Evolutionary conservation across 2,797 vertebrate species (phyloP).

Genomic region (Acanthis flammea): DNA sequence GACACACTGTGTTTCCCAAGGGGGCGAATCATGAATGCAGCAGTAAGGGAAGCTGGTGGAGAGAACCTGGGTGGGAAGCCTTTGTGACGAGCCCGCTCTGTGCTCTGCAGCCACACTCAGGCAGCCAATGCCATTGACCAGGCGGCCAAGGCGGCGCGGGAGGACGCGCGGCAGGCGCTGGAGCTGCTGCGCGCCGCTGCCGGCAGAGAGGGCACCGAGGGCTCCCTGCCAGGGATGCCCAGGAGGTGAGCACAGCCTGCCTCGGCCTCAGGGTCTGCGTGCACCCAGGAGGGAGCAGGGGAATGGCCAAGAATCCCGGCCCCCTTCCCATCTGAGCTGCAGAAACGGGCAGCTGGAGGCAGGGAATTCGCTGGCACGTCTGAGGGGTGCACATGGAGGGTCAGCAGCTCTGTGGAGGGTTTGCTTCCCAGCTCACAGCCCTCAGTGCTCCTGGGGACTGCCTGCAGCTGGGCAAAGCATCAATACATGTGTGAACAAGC

Average conservation of each 20-base stretch:
- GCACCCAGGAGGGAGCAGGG: accelerated
- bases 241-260: slow-evolving; percentile 68
- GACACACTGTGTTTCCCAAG: accelerated
- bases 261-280: accelerated
- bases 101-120: slow-evolving; percentile 78
- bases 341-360: accelerated
- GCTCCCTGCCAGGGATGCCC: slow-evolving; percentile 40
- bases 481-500: accelerated
- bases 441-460: accelerated
- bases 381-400: not conserved
- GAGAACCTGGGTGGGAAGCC: accelerated
- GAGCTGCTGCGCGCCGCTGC: slow-evolving; percentile 63
- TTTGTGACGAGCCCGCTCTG: not conserved
- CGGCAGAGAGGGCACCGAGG: not conserved
- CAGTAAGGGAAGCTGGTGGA: accelerated
- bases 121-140: slow-evolving; percentile 71
- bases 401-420: not conserved
- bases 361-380: accelerated
- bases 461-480: not conserved
- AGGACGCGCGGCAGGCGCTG: slow-evolving; percentile 71
- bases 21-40: not conserved
- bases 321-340: not conserved
- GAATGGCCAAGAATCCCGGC: accelerated
- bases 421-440: not conserved
- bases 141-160: slow-evolving; percentile 58